Conservation (phyloP, 2,797 vertebrate species). For the Xyrichtys novacula region DNA sequence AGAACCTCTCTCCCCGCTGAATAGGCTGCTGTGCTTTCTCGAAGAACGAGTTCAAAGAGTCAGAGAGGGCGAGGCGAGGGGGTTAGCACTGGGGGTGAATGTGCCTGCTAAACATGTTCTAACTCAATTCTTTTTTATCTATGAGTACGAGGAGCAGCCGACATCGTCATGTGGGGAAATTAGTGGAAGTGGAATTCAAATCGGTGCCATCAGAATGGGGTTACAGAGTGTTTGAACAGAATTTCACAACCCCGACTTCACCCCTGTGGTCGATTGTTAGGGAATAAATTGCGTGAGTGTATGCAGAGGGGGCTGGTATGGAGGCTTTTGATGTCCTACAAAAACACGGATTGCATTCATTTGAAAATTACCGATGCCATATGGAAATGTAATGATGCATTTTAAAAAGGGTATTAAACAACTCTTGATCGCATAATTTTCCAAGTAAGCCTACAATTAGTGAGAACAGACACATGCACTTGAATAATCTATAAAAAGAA, state of each 20-base stretch:
- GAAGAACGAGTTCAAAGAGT: slow-evolving; percentile 81
- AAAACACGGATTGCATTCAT: slow-evolving; percentile 64
- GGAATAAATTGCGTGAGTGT: slow-evolving; percentile 63
- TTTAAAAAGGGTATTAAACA: slow-evolving; percentile 67
- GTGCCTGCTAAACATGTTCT: slow-evolving; percentile 73
- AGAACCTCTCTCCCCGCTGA: slow-evolving; percentile 78
- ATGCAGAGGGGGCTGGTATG: slow-evolving; percentile 40
- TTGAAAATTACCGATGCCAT: slow-evolving; percentile 66
- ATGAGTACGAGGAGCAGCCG: slow-evolving; percentile 73
- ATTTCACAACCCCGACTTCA: slow-evolving; percentile 70
- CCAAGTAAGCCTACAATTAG: slow-evolving; percentile 46
- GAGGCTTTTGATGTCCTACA: slow-evolving; percentile 73
- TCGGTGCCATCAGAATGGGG: slow-evolving; percentile 69
- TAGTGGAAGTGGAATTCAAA: slow-evolving; percentile 76
- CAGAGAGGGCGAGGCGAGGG: slow-evolving; percentile 63
- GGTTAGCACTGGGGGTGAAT: slow-evolving; percentile 56
- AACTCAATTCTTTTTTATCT: slow-evolving; percentile 73
- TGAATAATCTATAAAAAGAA: slow-evolving; percentile 15
- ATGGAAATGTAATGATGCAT: slow-evolving; percentile 73
- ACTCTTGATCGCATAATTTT: slow-evolving; percentile 62
- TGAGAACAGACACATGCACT: neutral
- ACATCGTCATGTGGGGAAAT: slow-evolving; percentile 72
- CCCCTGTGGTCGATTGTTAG: slow-evolving; percentile 67
- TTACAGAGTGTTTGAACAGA: slow-evolving; percentile 68
- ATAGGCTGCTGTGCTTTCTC: slow-evolving; percentile 77